Evolutionary conservation across 2,113 vertebrate species (phyloP), one percentile per base, ranked within the genome.

Genomic region (Indicator maculatus): DNA sequence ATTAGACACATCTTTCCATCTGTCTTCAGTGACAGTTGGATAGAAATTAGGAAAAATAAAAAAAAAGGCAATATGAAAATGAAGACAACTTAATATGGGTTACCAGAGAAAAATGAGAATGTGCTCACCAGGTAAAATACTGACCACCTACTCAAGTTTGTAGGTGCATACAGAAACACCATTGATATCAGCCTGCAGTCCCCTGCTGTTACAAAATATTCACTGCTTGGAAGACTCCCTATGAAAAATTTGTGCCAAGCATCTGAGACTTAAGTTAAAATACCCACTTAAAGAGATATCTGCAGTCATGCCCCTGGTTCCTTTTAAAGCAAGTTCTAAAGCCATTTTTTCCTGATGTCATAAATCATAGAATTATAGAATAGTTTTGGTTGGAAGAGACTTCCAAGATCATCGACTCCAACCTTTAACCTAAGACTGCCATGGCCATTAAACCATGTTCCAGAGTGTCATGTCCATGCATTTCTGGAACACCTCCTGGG

Each of bases 1-100:
- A 63, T 86, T 88, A 93, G 78, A 81, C 60, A 64, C 23, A 55
- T 76, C 59, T 88, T 94, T 74, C 82, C 47, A 88, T 79, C 65
- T 94, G 21, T 44, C 41, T 89, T 33, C 33, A 74, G 20, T 44
- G 18, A 8, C 67, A 77, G 17, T 12, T 75, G 33, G 50, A 86
- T 8, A 71, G 56, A 87, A 88, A 78, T 50, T 6, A 27, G n/a
- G n/a, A 7, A 17, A 83, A 77, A 73, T 64, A 93, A 50, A 50
- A 16, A 50, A 50, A 50, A 16, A 50, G 20, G 12, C 36, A 70
- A 74, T 13, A 21, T 50, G 73, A 91, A 94, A 91, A 36, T 1
- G 9, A 71, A 24, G 19, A 21, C 7, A 52, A 2, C 5, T 92
- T 50, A 61, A 38, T 5, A 5, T 67, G 17, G 41, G 69, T 71